Evolutionary conservation across 2,888 invertebrate species (phyloP), one percentile per base, ranked within the genome.

Genomic region (Onthophagus sagittarius): DNA sequence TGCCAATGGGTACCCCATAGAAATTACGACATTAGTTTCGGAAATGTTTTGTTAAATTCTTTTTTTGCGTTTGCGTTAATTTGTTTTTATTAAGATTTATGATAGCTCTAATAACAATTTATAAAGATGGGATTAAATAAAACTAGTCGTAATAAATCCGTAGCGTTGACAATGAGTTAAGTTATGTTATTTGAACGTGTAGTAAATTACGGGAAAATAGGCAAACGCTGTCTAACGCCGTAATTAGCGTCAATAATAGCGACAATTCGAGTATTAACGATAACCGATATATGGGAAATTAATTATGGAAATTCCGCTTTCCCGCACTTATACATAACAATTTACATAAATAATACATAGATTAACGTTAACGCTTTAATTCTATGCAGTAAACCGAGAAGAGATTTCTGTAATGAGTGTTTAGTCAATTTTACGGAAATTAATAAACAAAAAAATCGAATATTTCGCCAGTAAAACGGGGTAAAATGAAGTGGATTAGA

Each of bases 1-100:
- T 79, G 79, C 77, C 77, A 79, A 79, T 76, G 53, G 70, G n/a
- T 23, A 15, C 39, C 23, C 23, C 39, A 53, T 53, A 53, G 9
- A 53, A 53, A 53, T 53, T 53, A 53, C 39, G 39, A 53, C 39
- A 53, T 53, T 53, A 53, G 39, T 53, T 53, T 53, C 39, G 39
- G 39, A 53, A 53, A 53, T 11, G 39, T 53, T 53, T 7, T 53
- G 39, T 53, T 7, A 7, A 1, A 11, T 7, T 53, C 39, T 4
- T 7, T 53, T 53, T 53, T 53, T 9, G 11, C 6, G 39, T 53
- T 53, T 11, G 6, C 7, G 39, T 7, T 11, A 11, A 53, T 53
- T 53, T 53, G 7, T 11, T 7, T 9, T 53, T 11, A 53, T 53
- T 53, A 11, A 53, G 39, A 53, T 53, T 53, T 9, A 53, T 53